These are phyloP conservation scores for Oscheius myriophilus DNA, from an alignment of 2,888 invertebrate genomes.

Conservation along the genomic window DNA sequence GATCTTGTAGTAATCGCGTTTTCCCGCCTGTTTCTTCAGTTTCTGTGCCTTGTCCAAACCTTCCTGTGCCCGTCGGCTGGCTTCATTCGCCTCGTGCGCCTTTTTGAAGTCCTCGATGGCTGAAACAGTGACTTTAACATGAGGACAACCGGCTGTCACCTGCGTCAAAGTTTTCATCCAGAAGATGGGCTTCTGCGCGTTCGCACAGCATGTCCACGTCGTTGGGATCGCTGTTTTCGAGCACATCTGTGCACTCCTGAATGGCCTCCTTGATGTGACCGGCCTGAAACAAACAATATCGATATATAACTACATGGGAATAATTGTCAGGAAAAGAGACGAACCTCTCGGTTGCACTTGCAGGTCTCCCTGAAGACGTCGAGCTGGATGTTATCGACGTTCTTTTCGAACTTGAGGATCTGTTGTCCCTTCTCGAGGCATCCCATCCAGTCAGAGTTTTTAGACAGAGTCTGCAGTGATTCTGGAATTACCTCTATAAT, in stretches of 20 bases:
- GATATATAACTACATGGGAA: too few species aligned
- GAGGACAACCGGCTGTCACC: constrained; percentile 71
- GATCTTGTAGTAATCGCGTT: constrained; percentile 96
- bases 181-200: constrained; percentile 88
- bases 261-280: constrained; percentile 82
- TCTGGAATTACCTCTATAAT: constrained; percentile 29
- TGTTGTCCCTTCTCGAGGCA: constrained; percentile 80
- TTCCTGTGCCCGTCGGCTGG: constrained; percentile 84
- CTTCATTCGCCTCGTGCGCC: constrained; percentile 85
- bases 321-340: constrained; percentile 32
- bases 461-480: constrained; percentile 34
- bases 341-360: constrained; percentile 77
- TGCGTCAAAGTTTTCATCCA: constrained; percentile 89
- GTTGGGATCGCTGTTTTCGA: constrained; percentile 80
- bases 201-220: constrained; percentile 84
- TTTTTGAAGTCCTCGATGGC: constrained; percentile 87
- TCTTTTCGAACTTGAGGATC: constrained; percentile 78
- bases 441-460: constrained; percentile 73
- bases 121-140: constrained; percentile 70
- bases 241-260: constrained; percentile 81
- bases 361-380: constrained; percentile 83
- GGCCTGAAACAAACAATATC: constrained; percentile 74
- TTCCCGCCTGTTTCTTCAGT: constrained; percentile 89
- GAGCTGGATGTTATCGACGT: constrained; percentile 73
- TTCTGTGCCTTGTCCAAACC: constrained; percentile 88